These are phyloP conservation scores for Aphelocoma californica DNA, from an alignment of 2,797 vertebrate species.

Conservation along the genomic window DNA sequence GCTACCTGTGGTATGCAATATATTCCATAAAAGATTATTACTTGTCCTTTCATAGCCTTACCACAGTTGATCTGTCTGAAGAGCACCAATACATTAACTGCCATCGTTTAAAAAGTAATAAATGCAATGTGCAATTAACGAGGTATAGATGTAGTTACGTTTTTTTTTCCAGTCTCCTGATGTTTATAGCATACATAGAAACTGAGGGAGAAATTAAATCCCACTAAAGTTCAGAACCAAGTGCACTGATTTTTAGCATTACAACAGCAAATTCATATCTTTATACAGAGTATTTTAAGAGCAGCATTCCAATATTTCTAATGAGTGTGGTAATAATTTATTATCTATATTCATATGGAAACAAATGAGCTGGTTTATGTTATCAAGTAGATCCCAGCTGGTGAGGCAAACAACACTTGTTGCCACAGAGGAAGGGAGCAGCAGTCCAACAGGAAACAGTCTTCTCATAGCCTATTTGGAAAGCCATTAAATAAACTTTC, in stretches of 20 bases:
- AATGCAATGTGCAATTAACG: background rate
- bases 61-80: background rate
- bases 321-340: background rate
- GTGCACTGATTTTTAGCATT: background rate
- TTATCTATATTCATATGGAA: background rate
- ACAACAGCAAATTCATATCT: background rate
- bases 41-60: background rate
- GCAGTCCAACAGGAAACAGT: background rate
- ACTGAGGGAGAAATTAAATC: background rate
- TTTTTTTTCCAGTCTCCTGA: background rate
- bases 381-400: background rate
- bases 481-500: background rate
- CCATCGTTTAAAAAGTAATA: background rate
- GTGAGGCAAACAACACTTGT: background rate
- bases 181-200: background rate
- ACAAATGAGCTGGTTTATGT: background rate
- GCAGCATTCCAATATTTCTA: background rate
- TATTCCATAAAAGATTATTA: background rate
- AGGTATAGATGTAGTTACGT: background rate
- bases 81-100: background rate
- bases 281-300: background rate
- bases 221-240: background rate
- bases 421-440: background rate
- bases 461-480: background rate
- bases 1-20: background rate